Percentiles rank a stretch among this genome's conserved stretches.
phyloP scores from a whole-genome alignment of 2,888 invertebrate genomes.

The Drosophila pseudotakahashii region DNA sequence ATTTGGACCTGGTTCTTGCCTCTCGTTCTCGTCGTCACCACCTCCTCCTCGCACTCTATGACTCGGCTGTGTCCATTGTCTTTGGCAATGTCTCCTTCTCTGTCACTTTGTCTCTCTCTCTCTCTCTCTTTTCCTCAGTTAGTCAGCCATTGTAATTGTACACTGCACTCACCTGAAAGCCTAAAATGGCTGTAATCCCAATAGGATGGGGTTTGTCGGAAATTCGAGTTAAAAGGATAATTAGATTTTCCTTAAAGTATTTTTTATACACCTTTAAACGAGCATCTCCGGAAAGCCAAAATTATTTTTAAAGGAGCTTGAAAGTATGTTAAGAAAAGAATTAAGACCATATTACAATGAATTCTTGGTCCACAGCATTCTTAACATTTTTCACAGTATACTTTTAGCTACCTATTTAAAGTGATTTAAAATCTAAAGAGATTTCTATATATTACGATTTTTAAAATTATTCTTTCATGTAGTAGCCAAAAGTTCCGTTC shows the following conservation, averaged over 20 bases:
- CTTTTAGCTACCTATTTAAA: not conserved
- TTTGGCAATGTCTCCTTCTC: conserved; percentile 61
- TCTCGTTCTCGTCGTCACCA: conserved; percentile 5
- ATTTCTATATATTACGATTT: no score
- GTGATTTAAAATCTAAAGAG: not conserved
- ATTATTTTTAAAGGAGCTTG: not conserved
- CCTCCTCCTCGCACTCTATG: conserved; percentile 28
- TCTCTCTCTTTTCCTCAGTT: conserved; percentile 50
- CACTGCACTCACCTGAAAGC: conserved; percentile 37
- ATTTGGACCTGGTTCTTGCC: conserved; percentile 45
- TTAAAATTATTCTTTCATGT: no score
- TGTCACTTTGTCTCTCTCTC: conserved; percentile 11
- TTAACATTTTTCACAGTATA: not conserved
- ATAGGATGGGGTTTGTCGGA: conserved; percentile 10
- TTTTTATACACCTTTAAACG: not conserved
- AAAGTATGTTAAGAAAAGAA: not conserved
- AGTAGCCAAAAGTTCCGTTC: not conserved
- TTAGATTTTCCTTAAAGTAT: not conserved
- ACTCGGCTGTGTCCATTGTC: conserved; percentile 68
- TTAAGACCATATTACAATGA: no score
- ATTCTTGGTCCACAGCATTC: not conserved
- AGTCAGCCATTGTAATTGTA: conserved; percentile 68
- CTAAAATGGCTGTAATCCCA: conserved; percentile 22
- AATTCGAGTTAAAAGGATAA: conserved; percentile 4
- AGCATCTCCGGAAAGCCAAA: no score